phyloP scores from a whole-genome alignment of 2,113 vertebrate species.

The Tonatia bakeri region DNA sequence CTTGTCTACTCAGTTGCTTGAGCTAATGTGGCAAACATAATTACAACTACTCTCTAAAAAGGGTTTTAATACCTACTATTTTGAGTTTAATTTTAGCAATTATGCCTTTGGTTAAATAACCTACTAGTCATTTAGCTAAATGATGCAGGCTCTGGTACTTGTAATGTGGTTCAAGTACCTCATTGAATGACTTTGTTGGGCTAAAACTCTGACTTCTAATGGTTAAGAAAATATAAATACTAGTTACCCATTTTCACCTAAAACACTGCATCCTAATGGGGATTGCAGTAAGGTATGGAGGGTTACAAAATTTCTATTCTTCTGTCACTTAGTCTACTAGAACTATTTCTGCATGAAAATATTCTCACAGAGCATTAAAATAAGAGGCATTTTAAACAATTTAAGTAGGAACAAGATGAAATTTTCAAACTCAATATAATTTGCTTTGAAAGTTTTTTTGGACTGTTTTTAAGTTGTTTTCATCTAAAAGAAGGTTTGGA shows the following conservation, averaged over 20 bases:
- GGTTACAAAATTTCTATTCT: background rate
- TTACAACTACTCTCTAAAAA: conserved; percentile 38
- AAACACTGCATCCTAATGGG: background rate
- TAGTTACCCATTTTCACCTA: background rate
- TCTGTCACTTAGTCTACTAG: background rate
- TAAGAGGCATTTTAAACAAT: background rate
- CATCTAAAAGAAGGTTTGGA: background rate
- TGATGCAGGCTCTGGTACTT: background rate
- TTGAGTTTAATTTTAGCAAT: conserved; percentile 30
- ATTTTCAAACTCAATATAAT: background rate
- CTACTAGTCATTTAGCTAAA: background rate
- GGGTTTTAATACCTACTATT: background rate
- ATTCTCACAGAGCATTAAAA: background rate
- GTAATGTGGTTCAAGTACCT: background rate
- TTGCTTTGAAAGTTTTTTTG: background rate
- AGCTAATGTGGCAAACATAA: conserved; percentile 19
- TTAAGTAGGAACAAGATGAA: background rate
- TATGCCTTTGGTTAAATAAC: conserved; percentile 29
- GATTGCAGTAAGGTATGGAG: background rate
- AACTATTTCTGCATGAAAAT: background rate
- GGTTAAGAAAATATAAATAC: background rate
- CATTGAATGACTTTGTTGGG: background rate
- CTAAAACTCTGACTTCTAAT: background rate
- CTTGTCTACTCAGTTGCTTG: background rate
- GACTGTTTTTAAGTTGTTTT: background rate